phyloP scores from a whole-genome alignment of 2,113 vertebrate genomes.

The Cariama cristata region DNA sequence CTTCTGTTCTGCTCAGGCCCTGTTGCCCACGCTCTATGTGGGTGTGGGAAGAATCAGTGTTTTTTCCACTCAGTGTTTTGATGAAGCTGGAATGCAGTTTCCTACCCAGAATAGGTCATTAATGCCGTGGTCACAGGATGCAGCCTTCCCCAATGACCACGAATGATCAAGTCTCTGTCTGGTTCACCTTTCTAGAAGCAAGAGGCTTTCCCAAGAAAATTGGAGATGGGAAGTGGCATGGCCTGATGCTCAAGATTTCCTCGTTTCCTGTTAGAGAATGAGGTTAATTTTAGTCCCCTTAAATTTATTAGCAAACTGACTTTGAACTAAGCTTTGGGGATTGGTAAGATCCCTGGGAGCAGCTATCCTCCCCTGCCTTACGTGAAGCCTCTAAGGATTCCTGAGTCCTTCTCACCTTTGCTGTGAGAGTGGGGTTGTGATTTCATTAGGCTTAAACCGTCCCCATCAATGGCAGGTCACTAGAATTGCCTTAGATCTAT shows the following conservation, averaged over 20 bases:
- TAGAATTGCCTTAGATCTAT: neutral
- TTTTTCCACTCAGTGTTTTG: conserved; percentile 64
- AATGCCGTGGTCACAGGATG: conserved; percentile 14
- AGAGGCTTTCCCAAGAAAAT: conserved; percentile 25
- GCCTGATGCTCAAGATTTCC: neutral
- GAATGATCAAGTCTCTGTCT: neutral
- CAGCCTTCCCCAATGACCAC: conserved; percentile 13
- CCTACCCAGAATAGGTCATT: conserved; percentile 59
- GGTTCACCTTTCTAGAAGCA: conserved; percentile 7
- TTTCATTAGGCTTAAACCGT: neutral
- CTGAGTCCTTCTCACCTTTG: neutral
- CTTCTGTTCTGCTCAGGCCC: conserved; percentile 25
- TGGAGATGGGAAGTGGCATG: conserved; percentile 4
- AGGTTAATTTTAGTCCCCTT: conserved; percentile 1
- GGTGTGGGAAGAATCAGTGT: conserved; percentile 63
- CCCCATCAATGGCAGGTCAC: neutral
- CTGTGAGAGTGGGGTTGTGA: neutral
- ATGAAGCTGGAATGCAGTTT: conserved; percentile 65
- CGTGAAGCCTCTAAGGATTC: neutral
- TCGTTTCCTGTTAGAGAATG: conserved; percentile 16
- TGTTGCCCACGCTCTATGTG: conserved; percentile 11
- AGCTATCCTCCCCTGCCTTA: neutral
- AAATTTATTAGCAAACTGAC: neutral
- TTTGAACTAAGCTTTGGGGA: conserved; percentile 3
- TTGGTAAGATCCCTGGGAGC: neutral